A percentile compares a stretch with the other conserved stretches of the same genome.
phyloP scores from a whole-genome alignment of 2,797 vertebrate species.

The Gymnopithys bicolor region DNA sequence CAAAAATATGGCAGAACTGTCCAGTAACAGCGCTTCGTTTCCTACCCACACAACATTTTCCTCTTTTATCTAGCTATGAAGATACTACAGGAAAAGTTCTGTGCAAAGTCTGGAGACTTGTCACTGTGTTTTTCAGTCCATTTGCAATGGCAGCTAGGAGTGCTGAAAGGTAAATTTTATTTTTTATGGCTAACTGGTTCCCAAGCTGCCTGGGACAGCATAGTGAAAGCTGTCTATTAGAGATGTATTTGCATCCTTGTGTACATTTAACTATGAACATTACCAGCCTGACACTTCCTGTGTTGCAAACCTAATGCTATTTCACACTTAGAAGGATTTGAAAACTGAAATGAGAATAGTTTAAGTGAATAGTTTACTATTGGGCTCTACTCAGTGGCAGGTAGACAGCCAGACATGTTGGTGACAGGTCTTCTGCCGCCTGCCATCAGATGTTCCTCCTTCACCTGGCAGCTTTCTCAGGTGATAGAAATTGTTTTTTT shows the following conservation, averaged over 20 bases:
- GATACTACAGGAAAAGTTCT: neutral
- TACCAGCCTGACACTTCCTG: slow-evolving; percentile 24
- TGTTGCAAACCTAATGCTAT: neutral
- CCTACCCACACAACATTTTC: neutral
- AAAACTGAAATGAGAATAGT: slow-evolving; percentile 25
- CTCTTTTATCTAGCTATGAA: neutral
- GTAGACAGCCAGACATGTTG: neutral
- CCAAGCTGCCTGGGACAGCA: neutral
- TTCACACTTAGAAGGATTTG: slow-evolving; percentile 50
- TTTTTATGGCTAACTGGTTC: neutral
- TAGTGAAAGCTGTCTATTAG: neutral
- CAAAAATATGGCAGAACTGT: neutral
- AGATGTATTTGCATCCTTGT: neutral
- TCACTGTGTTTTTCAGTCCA: neutral
- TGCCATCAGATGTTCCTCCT: neutral
- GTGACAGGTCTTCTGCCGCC: neutral
- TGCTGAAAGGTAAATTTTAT: neutral
- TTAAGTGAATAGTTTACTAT: neutral
- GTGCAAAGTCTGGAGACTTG: neutral
- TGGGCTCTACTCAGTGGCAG: neutral
- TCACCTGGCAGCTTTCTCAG: neutral
- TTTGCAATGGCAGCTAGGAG: neutral
- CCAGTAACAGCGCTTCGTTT: neutral
- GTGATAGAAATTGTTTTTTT: neutral
- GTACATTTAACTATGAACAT: neutral